phyloP scores from a whole-genome alignment of 2,888 invertebrate species.

The Flexamia atlantica region DNA sequence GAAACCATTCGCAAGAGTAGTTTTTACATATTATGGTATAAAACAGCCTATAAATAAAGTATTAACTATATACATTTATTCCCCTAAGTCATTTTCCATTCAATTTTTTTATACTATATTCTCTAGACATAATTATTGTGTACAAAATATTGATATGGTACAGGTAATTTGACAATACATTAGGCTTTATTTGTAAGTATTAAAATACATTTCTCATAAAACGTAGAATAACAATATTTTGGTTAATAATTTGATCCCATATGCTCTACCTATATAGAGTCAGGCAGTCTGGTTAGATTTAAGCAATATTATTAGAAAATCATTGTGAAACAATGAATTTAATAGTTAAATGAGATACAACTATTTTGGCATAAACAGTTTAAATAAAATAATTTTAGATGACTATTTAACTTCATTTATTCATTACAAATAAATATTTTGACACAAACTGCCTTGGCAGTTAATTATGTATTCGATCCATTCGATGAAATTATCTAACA shows the following conservation, averaged over 20 bases:
- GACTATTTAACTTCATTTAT: too few relatives aligned
- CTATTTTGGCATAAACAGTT: too few relatives aligned
- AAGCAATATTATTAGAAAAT: too few relatives aligned
- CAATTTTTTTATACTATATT: neutral
- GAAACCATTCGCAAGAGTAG: too few relatives aligned
- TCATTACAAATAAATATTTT: too few relatives aligned
- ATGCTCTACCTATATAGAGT: neutral
- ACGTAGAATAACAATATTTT: neutral
- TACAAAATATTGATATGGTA: conserved; percentile 27
- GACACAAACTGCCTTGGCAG: too few relatives aligned
- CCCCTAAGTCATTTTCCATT: neutral
- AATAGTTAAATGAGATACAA: too few relatives aligned
- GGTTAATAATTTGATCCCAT: neutral
- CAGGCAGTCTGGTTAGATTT: neutral
- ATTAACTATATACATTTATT: neutral
- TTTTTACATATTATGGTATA: neutral
- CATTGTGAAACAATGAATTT: too few relatives aligned
- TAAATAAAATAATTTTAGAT: too few relatives aligned
- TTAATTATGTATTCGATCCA: too few relatives aligned
- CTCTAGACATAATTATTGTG: conserved; percentile 1
- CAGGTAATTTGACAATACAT: conserved; percentile 6
- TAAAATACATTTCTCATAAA: neutral
- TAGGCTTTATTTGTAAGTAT: conserved; percentile 8
- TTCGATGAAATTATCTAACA: too few relatives aligned
- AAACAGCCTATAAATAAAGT: neutral